Percentiles rank a stretch among this genome's conserved stretches.
Conservation (phyloP, 2,113 vertebrate species). For the Osmerus mordax region DNA sequence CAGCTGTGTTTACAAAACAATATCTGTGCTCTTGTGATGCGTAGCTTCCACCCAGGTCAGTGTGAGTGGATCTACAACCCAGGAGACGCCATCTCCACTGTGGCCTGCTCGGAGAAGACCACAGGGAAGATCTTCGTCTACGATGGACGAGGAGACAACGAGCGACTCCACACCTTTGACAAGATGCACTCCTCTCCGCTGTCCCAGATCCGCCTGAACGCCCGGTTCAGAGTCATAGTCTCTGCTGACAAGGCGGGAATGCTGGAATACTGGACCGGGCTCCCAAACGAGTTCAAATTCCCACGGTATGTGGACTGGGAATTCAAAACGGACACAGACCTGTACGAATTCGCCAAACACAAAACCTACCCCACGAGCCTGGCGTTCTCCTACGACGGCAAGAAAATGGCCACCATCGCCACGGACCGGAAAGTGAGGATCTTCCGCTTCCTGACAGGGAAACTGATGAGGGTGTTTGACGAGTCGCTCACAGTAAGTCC, state of each 20-base stretch:
- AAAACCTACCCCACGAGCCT: slow-evolving; percentile 91
- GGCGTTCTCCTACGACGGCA: slow-evolving; percentile 89
- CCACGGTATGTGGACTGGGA: slow-evolving; percentile 90
- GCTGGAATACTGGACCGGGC: slow-evolving; percentile 98
- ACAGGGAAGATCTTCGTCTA: slow-evolving; percentile 96
- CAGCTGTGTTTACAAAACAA: background rate
- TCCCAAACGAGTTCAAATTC: slow-evolving; percentile 88
- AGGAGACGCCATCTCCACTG: slow-evolving; percentile 91
- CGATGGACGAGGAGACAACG: slow-evolving; percentile 87
- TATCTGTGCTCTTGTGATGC: background rate
- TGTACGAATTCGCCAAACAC: slow-evolving; percentile 96
- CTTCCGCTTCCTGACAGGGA: slow-evolving; percentile 93
- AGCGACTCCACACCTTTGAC: slow-evolving; percentile 86
- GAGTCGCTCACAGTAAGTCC: slow-evolving; percentile 90
- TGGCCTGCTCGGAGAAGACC: slow-evolving; percentile 93
- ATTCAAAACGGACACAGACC: slow-evolving; percentile 96
- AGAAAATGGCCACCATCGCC: slow-evolving; percentile 94
- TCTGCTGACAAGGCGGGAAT: slow-evolving; percentile 95
- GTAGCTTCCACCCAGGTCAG: slow-evolving; percentile 89
- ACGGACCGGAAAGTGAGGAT: slow-evolving; percentile 94
- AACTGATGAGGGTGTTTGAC: slow-evolving; percentile 94
- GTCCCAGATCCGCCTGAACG: slow-evolving; percentile 87
- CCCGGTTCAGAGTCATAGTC: slow-evolving; percentile 84
- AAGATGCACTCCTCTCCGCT: slow-evolving; percentile 89
- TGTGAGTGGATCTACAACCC: slow-evolving; percentile 97